A percentile compares a stretch with the other conserved stretches of the same genome.
These are phyloP conservation scores for Semaprochilodus insignis DNA, from an alignment of 2,797 vertebrate species.

Conservation along the genomic window DNA sequence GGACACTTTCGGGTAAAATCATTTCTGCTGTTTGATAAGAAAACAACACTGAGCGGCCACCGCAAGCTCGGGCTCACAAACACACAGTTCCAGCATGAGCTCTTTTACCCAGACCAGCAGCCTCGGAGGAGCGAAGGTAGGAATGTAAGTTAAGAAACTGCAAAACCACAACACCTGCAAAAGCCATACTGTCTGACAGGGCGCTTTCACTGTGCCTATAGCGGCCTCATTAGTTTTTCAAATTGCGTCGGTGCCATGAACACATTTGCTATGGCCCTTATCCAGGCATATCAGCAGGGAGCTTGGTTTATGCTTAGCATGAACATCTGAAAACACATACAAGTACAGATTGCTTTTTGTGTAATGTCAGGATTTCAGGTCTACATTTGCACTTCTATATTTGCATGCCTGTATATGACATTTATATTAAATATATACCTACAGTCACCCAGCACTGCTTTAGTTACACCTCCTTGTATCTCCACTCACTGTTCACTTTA, in stretches of 20 bases:
- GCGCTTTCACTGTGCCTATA: constrained; percentile 42
- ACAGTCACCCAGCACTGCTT: no score
- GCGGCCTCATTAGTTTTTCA: constrained; percentile 33
- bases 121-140: not conserved
- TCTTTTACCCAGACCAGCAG: not conserved
- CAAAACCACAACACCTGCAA: constrained; percentile 46
- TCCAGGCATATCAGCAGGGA: constrained; percentile 40
- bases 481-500: no score
- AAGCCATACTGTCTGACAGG: constrained; percentile 42
- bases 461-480: no score
- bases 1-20: not conserved
- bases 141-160: constrained; percentile 15
- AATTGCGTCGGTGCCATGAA: constrained; percentile 33
- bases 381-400: not conserved
- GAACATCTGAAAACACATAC: not conserved
- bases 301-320: not conserved
- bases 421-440: no score
- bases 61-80: not conserved
- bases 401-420: no score
- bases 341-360: not conserved
- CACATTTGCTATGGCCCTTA: constrained; percentile 38
- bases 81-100: not conserved
- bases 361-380: not conserved
- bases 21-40: not conserved
- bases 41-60: not conserved